These are phyloP conservation scores for Phaethornis superciliosus DNA, from an alignment of 2,113 vertebrate genomes.

Conservation along the genomic window DNA sequence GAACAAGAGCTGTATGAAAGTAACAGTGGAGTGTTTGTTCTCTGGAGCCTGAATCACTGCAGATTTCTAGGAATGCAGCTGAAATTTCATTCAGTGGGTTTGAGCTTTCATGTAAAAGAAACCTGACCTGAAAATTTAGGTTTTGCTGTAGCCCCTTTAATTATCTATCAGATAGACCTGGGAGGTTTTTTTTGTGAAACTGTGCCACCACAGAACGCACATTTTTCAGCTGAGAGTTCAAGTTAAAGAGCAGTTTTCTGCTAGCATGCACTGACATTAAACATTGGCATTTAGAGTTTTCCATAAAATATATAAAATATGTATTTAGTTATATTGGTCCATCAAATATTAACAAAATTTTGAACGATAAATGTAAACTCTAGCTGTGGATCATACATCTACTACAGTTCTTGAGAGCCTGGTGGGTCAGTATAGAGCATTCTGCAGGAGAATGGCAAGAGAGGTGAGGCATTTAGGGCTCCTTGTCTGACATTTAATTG, in stretches of 20 bases:
- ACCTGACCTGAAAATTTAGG: slow-evolving; percentile 54
- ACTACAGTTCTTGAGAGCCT: background rate
- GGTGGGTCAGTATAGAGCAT: background rate
- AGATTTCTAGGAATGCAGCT: slow-evolving; percentile 59
- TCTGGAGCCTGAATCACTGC: slow-evolving; percentile 25
- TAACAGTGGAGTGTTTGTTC: slow-evolving; percentile 56
- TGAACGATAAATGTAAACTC: background rate
- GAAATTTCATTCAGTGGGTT: slow-evolving; percentile 36
- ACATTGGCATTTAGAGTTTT: background rate
- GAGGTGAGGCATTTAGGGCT: background rate
- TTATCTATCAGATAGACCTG: slow-evolving; percentile 21
- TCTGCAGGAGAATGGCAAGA: background rate
- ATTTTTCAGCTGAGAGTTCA: background rate
- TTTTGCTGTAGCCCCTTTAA: slow-evolving; percentile 10
- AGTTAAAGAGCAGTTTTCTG: slow-evolving; percentile 20
- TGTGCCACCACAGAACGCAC: background rate
- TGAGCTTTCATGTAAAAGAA: slow-evolving; percentile 44
- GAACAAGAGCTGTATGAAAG: background rate
- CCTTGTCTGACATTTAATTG: background rate
- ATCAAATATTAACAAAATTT: background rate
- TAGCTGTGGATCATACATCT: background rate
- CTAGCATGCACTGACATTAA: background rate
- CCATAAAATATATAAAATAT: background rate
- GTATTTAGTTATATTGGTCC: background rate
- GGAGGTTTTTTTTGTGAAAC: slow-evolving; percentile 1